These are phyloP conservation scores for Agrochola lychnidis DNA, from an alignment of 2,888 invertebrate genomes.

Conservation along the genomic window DNA sequence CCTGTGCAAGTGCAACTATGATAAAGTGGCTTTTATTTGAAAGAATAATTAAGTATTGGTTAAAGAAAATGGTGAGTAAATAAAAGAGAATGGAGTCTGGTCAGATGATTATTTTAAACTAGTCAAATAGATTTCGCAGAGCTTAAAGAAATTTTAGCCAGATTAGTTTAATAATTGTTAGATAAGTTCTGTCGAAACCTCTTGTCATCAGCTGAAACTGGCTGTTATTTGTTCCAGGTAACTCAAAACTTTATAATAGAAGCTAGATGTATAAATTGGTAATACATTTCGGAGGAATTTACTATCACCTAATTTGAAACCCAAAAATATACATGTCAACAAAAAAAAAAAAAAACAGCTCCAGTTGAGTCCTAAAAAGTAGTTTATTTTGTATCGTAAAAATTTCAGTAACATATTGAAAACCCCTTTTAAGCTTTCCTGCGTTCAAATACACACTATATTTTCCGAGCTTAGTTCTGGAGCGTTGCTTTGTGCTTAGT, in stretches of 20 bases:
- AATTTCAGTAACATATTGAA: constrained; percentile 24
- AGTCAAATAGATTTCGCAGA: background rate
- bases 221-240: no score
- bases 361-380: background rate
- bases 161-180: no score
- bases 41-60: background rate
- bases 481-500: constrained; percentile 61
- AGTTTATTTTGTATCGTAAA: constrained; percentile 6
- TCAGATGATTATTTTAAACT: background rate
- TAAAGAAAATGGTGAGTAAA: background rate
- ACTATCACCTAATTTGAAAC: no score
- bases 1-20: background rate
- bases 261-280: background rate
- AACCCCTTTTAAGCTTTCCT: constrained; percentile 29
- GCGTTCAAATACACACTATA: constrained; percentile 43
- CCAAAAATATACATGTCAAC: background rate
- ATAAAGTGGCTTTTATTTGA: background rate
- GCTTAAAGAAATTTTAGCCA: background rate
- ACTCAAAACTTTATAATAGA: background rate
- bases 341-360: no score
- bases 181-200: no score
- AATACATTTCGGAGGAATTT: background rate
- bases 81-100: background rate
- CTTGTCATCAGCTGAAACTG: background rate
- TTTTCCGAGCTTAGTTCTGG: constrained; percentile 52